Evolutionary conservation across 2,797 vertebrate species (phyloP).

Genomic region (Jordanella pulchra): DNA sequence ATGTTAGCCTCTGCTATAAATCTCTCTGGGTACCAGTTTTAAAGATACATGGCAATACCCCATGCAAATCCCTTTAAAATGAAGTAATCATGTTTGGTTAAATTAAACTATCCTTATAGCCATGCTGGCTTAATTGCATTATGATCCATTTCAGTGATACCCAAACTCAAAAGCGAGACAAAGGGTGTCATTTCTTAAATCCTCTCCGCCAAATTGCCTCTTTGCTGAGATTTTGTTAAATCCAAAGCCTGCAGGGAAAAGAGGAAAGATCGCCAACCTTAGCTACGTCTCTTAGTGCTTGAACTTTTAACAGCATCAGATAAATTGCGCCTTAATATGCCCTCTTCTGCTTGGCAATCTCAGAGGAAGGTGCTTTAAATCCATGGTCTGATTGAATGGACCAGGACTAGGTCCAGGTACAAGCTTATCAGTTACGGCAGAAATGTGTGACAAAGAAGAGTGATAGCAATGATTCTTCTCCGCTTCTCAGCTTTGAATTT

Average conservation of each 20-base stretch:
- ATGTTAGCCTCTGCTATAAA: neutral
- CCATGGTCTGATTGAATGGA: constrained; percentile 37
- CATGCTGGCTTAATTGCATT: neutral
- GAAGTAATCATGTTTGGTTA: neutral
- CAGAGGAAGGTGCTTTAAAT: constrained; percentile 50
- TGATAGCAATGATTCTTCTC: neutral
- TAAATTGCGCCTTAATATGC: constrained; percentile 47
- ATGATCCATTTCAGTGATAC: constrained; percentile 4
- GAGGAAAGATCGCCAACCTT: constrained; percentile 30
- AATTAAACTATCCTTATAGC: constrained; percentile 1
- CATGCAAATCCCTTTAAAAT: neutral
- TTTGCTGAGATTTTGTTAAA: constrained; percentile 46
- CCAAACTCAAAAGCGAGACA: constrained; percentile 18
- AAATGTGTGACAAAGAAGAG: neutral
- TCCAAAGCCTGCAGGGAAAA: constrained; percentile 41
- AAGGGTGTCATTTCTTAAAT: constrained; percentile 44
- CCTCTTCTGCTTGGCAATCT: constrained; percentile 40
- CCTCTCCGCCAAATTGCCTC: constrained; percentile 30
- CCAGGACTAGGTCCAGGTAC: neutral
- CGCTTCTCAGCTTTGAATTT: neutral
- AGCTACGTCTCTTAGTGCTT: constrained; percentile 34
- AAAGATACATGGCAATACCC: neutral
- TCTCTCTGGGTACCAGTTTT: neutral
- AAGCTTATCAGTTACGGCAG: constrained; percentile 5
- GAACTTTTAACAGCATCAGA: constrained; percentile 56